These are phyloP conservation scores for Ophion ventricosus DNA, from an alignment of 2,888 invertebrate genomes.

Conservation along the genomic window DNA sequence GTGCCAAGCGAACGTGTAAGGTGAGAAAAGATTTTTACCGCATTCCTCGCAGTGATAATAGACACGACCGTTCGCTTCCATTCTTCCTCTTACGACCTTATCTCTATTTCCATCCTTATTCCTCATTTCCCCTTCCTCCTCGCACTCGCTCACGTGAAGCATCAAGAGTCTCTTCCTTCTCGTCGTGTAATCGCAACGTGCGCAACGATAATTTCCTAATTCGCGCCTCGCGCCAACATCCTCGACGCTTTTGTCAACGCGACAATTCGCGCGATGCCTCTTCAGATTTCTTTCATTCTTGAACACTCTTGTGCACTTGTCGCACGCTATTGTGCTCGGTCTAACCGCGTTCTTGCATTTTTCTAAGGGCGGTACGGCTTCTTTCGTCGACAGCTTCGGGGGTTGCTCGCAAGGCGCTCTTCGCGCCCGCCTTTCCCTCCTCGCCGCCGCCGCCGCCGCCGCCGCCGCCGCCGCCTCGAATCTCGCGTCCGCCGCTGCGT, in stretches of 20 bases:
- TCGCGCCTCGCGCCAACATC: no score
- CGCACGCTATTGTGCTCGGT: slow-evolving; percentile 50
- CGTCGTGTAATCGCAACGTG: slow-evolving; percentile 71
- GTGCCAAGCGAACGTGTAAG: slow-evolving; percentile 87
- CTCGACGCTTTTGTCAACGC: no score
- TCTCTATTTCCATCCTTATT: slow-evolving; percentile 77
- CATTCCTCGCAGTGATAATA: slow-evolving; percentile 86
- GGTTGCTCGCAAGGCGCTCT: slow-evolving; percentile 39
- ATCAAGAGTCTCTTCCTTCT: slow-evolving; percentile 70
- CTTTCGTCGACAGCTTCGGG: neutral
- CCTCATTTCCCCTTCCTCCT: slow-evolving; percentile 37
- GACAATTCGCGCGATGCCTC: slow-evolving; percentile 54
- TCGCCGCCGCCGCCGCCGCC: slow-evolving; percentile 65
- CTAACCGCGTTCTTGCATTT: neutral
- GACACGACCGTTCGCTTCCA: slow-evolving; percentile 84
- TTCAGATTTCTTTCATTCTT: slow-evolving; percentile 61
- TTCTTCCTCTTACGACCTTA: slow-evolving; percentile 77
- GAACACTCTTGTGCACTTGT: slow-evolving; percentile 66
- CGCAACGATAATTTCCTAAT: slow-evolving; percentile 67
- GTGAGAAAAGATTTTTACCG: slow-evolving; percentile 86
- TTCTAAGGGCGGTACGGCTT: neutral
- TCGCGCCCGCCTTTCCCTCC: neutral
- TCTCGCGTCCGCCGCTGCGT: slow-evolving; percentile 66
- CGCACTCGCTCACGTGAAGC: slow-evolving; percentile 65
- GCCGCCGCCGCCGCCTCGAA: slow-evolving; percentile 44